Evolutionary conservation across 2,888 invertebrate genomes (phyloP).

Genomic region (Drosophila anomalipes): DNA sequence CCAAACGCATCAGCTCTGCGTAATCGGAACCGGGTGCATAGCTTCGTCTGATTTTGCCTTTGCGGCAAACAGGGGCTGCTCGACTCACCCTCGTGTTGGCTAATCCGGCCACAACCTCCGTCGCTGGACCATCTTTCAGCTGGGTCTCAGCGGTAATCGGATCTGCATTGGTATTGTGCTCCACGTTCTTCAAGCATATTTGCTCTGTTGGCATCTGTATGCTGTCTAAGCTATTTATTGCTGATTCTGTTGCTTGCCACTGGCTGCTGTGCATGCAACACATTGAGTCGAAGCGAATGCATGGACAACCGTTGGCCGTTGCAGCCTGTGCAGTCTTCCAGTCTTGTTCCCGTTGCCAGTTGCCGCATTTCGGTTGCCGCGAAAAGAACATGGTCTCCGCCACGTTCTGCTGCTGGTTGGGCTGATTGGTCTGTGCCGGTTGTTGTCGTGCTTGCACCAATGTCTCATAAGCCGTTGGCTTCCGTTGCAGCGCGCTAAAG

Average conservation of each 20-base stretch:
- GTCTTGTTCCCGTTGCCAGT: neutral
- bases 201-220: neutral
- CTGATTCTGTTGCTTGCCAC: neutral
- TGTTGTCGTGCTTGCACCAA: neutral
- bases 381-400: constrained; percentile 7
- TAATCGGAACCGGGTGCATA: constrained; percentile 37
- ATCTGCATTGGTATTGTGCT: neutral
- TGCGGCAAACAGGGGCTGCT: neutral
- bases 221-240: neutral
- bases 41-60: neutral
- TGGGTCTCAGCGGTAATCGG: neutral
- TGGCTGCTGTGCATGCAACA: neutral
- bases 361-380: constrained; percentile 4
- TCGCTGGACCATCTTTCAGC: neutral
- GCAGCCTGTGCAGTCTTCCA: constrained; percentile 3
- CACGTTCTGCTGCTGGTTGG: neutral
- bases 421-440: neutral
- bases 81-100: neutral
- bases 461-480: neutral
- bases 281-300: neutral
- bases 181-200: neutral
- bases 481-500: constrained; percentile 9
- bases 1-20: constrained; percentile 50
- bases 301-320: constrained; percentile 1
- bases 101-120: neutral